Conservation (phyloP, 2,888 invertebrate species). For the Ornithoptera priamus region DNA sequence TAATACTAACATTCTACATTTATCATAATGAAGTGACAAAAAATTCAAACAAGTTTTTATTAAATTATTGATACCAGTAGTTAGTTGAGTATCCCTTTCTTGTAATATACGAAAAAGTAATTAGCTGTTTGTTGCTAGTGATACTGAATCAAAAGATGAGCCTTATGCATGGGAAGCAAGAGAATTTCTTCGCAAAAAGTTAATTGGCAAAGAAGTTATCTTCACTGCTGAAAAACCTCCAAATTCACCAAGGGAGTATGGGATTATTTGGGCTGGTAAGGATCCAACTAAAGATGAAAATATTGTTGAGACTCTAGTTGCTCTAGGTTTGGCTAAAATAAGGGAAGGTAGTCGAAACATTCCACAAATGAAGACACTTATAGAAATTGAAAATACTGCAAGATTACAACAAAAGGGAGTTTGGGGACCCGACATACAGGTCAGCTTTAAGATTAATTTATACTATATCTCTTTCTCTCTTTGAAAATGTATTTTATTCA, state of each 20-base stretch:
- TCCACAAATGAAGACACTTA: conserved; percentile 84
- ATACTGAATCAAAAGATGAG: conserved; percentile 89
- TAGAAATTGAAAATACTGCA: conserved; percentile 94
- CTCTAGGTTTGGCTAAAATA: conserved; percentile 94
- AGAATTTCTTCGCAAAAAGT: conserved; percentile 94
- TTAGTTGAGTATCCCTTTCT: no score
- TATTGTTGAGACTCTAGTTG: conserved; percentile 91
- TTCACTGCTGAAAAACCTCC: conserved; percentile 92
- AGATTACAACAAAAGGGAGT: conserved; percentile 93
- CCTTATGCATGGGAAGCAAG: conserved; percentile 99
- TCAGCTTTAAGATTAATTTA: conserved; percentile 34
- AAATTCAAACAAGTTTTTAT: no score
- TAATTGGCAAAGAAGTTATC: conserved; percentile 94
- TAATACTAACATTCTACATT: no score
- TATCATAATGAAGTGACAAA: no score
- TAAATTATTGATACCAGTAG: no score
- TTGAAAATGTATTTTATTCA: not conserved
- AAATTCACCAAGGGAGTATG: conserved; percentile 92
- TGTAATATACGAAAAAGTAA: conserved; percentile 4
- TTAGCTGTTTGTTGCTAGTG: conserved; percentile 54
- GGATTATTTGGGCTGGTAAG: conserved; percentile 91
- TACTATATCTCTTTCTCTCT: not conserved
- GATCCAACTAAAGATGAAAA: conserved; percentile 90
- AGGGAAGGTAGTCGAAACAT: conserved; percentile 79
- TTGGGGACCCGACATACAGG: conserved; percentile 79